Conservation (phyloP, 2,888 invertebrate species). For the Branchinecta sandiegonensis region DNA sequence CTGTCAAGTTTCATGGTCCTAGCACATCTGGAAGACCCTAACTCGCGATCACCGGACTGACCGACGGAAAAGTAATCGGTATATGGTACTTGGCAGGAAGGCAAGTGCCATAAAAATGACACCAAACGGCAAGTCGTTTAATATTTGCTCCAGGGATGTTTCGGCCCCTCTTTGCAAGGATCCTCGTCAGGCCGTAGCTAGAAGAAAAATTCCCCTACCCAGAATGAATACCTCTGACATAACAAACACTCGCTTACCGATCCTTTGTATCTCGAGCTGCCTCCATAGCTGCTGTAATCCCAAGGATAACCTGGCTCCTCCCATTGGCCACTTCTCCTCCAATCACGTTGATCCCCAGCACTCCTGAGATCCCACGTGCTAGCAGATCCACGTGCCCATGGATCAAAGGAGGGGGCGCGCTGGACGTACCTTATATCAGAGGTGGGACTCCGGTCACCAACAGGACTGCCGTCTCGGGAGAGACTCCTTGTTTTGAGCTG, state of each 20-base stretch:
- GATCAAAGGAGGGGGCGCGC: neutral
- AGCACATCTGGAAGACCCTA: no score
- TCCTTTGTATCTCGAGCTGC: neutral
- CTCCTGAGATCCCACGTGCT: neutral
- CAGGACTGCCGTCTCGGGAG: neutral
- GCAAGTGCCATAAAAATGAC: no score
- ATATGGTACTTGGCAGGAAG: no score
- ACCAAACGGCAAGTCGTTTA: no score
- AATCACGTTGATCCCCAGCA: neutral
- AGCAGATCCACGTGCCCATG: neutral
- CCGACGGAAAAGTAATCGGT: no score
- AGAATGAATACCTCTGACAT: no score
- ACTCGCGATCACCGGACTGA: no score
- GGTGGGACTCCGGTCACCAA: neutral
- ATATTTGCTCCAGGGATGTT: no score
- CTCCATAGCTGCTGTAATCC: constrained; percentile 4
- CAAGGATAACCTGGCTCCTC: neutral
- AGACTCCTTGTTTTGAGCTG: neutral
- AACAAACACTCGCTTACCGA: neutral
- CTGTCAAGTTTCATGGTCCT: no score
- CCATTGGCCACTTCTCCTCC: neutral
- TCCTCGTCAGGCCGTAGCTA: no score
- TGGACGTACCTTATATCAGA: neutral
- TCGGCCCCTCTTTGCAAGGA: no score
- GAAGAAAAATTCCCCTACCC: no score